A percentile compares a stretch with the other conserved stretches of the same genome.
phyloP scores from a whole-genome alignment of 2,888 invertebrate species.

The Drosophila mimetica region DNA sequence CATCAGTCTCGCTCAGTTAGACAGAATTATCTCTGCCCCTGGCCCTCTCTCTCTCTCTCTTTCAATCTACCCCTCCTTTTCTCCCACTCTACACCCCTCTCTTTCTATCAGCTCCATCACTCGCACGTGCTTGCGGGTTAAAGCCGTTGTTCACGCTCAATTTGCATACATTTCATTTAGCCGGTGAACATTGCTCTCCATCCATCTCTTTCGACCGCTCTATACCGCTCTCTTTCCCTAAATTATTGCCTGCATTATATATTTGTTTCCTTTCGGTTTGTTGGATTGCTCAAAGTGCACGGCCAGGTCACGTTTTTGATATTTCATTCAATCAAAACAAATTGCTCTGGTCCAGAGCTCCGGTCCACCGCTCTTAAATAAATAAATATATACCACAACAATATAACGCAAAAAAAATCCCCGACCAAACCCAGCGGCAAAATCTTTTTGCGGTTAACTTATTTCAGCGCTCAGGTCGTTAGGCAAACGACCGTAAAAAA shows the following conservation, averaged over 20 bases:
- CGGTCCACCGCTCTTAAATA: conserved; percentile 59
- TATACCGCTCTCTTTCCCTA: conserved; percentile 8
- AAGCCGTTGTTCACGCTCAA: conserved; percentile 64
- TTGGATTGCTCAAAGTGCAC: conserved; percentile 44
- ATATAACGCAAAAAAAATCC: conserved; percentile 37
- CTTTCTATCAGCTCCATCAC: conserved; percentile 52
- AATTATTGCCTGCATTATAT: conserved; percentile 53
- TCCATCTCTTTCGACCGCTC: conserved; percentile 1
- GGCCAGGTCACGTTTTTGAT: conserved; percentile 77
- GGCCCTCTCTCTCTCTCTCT: background rate
- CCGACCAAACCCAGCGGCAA: conserved; percentile 13
- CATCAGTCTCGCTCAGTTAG: conserved; percentile 23
- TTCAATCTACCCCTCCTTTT: background rate
- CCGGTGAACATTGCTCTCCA: conserved; percentile 24
- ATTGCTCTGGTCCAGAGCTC: conserved; percentile 56
- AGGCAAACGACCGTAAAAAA: conserved; percentile 64
- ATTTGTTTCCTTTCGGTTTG: conserved; percentile 38
- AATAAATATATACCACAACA: conserved; percentile 55
- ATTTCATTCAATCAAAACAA: conserved; percentile 81
- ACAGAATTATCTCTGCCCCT: conserved; percentile 10
- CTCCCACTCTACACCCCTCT: conserved; percentile 13
- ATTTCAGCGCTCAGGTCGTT: conserved; percentile 57
- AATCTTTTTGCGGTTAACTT: conserved; percentile 47
- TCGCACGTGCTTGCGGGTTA: conserved; percentile 69
- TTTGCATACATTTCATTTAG: conserved; percentile 74